Evolutionary conservation across 2,888 invertebrate genomes (phyloP).

Genomic region (Drosophila ochracea): DNA sequence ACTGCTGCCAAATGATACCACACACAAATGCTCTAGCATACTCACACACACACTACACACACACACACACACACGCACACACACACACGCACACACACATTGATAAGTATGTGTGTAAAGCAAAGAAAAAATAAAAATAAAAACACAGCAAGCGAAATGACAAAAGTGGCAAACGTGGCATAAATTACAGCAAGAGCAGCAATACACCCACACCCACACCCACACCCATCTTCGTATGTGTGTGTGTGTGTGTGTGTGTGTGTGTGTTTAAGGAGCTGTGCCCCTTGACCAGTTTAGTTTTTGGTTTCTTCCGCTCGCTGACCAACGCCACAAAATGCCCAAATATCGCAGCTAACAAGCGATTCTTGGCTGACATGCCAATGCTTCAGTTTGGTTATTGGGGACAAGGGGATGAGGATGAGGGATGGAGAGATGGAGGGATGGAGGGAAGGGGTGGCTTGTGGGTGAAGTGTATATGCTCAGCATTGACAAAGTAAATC

Average conservation of each 20-base stretch:
- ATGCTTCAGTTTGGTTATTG: background rate
- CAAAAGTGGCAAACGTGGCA: constrained; percentile 80
- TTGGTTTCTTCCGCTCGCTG: constrained; percentile 11
- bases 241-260: background rate
- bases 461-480: constrained; percentile 11
- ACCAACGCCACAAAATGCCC: constrained; percentile 19
- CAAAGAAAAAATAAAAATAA: constrained; percentile 24
- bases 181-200: constrained; percentile 65
- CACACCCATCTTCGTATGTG: background rate
- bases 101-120: constrained; percentile 16
- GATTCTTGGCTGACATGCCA: constrained; percentile 11
- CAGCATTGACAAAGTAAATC: constrained; percentile 76
- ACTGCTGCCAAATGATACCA: constrained; percentile 45
- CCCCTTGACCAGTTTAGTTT: constrained; percentile 54
- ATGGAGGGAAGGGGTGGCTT: background rate
- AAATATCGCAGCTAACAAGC: constrained; percentile 57
- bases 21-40: constrained; percentile 17
- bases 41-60: background rate
- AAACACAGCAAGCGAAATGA: constrained; percentile 68
- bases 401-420: background rate
- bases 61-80: background rate
- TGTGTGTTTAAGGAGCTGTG: constrained; percentile 21
- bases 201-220: constrained; percentile 13
- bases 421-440: no score
- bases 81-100: background rate